Conservation (phyloP, 2,888 invertebrate genomes). For the Drosophila helvetica region DNA sequence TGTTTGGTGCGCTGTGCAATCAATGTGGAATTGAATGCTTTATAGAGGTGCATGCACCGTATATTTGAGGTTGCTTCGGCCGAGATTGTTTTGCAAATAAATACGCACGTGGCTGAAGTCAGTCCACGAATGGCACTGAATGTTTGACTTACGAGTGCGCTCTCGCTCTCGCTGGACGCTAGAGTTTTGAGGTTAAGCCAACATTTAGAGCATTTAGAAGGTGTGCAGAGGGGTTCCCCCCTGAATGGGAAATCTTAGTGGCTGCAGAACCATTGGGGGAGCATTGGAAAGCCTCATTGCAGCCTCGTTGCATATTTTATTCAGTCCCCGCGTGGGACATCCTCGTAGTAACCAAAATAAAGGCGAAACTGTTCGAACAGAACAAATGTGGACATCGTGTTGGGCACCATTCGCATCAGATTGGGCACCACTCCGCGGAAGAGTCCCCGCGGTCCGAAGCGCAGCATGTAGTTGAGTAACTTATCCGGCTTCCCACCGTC, state of each 20-base stretch:
- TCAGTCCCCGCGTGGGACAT: not conserved
- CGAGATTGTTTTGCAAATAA: constrained; percentile 42
- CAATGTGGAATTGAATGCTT: constrained; percentile 38
- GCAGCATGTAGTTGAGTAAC: constrained; percentile 26
- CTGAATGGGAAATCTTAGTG: no score
- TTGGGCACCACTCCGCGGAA: constrained; percentile 53
- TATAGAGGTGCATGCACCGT: constrained; percentile 30
- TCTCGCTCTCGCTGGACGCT: not conserved
- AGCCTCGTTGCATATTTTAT: not conserved
- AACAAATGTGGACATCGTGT: constrained; percentile 50
- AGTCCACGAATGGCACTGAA: constrained; percentile 18
- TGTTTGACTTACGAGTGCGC: constrained; percentile 16
- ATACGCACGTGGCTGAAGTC: constrained; percentile 6
- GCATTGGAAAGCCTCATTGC: no score
- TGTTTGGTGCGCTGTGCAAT: constrained; percentile 13
- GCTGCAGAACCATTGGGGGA: no score
- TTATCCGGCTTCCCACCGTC: not conserved
- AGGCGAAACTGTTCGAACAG: constrained; percentile 51
- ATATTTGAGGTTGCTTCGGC: constrained; percentile 29
- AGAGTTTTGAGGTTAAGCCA: not conserved
- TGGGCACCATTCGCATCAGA: constrained; percentile 47
- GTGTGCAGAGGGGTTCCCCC: not conserved
- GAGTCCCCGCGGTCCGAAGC: constrained; percentile 44
- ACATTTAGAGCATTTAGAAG: not conserved
- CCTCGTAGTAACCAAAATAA: constrained; percentile 43